Base-by-base conservation (phyloP, 2,888 invertebrate genomes). In the Kuschelorhynchus macadamiae region DNA sequence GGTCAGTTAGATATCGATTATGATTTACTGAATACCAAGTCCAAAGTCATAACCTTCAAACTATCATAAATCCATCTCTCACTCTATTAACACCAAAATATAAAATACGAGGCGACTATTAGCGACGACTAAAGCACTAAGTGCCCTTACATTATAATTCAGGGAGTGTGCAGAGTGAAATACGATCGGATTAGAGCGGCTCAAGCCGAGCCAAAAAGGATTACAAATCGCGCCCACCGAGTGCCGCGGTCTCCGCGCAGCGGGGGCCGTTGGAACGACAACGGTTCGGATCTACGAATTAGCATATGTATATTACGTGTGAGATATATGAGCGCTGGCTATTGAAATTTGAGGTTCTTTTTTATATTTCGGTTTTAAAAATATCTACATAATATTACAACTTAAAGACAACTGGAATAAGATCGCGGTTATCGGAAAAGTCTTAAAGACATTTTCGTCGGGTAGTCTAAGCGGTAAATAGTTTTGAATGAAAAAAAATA, bases 131-230 rank as follows among this genome's bases (percentile, higher is more conserved):
- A 33, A 55, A 41, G 39, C 55, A 18, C 46, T 59, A 59, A 59
- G 64, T 47, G 64, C 56, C 64, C 64, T 52, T 25, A 50, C 47
- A 49, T 64, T 64, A 64, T 41, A 66, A 66, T 60, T 68, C 57
- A 63, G 47, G 57, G 68, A 63, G 68, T 68, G 68, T 68, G 62
- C 52, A 52, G 50, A 68, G 62, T 63, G 63, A 68, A 63, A 63
- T 68, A 68, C 55, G 57, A 68, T 68, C 56, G 63, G 68, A 68
- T 68, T 68, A 68, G 41, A 44, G 66, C 66, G 64, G 64, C 56
- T 60, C 30, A 53, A 47, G 25, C 33, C 59, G 67, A 61, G 16
- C 46, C 67, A 46, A 67, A 67, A 67, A 61, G 67, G 67, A 67
- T 67, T 67, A 67, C 67, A 61, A 61, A 67, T 67, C 67, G 67